These are phyloP conservation scores for Antheraea assamensis DNA, from an alignment of 2,888 invertebrate genomes.

Conservation along the genomic window DNA sequence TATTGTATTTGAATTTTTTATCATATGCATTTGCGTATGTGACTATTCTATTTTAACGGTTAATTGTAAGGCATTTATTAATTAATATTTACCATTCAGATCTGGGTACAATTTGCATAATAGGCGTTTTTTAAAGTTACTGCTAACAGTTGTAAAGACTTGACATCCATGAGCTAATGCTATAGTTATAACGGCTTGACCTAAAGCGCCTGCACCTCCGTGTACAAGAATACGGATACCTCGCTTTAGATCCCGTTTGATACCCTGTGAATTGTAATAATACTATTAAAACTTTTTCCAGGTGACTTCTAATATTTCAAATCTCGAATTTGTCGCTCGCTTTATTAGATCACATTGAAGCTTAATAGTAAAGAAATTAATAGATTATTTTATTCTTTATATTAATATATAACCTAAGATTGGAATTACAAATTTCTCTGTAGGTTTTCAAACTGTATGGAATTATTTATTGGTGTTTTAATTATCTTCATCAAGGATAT, in stretches of 20 bases:
- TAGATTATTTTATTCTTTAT: no score
- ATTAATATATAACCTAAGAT: no score
- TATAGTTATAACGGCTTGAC: conserved; percentile 58
- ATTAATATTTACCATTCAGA: conserved; percentile 39
- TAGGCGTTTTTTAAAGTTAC: conserved; percentile 43
- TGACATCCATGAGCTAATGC: conserved; percentile 49
- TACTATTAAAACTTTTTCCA: neutral
- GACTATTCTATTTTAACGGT: no score
- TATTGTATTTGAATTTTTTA: no score
- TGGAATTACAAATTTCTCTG: no score
- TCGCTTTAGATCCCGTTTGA: neutral
- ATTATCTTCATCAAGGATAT: neutral
- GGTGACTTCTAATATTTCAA: neutral
- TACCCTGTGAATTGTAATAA: conserved; percentile 5
- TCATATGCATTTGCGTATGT: no score
- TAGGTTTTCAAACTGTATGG: no score
- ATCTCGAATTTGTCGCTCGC: neutral
- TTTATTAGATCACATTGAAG: no score
- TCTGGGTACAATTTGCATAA: conserved; percentile 46
- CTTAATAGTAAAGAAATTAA: no score
- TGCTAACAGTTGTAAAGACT: conserved; percentile 54
- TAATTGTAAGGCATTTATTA: neutral
- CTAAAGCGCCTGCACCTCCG: conserved; percentile 60
- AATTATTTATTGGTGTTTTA: no score
- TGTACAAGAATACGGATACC: conserved; percentile 46